phyloP scores from a whole-genome alignment of 1,140 invertebrate species.

The Doryteuthis pealeii region DNA sequence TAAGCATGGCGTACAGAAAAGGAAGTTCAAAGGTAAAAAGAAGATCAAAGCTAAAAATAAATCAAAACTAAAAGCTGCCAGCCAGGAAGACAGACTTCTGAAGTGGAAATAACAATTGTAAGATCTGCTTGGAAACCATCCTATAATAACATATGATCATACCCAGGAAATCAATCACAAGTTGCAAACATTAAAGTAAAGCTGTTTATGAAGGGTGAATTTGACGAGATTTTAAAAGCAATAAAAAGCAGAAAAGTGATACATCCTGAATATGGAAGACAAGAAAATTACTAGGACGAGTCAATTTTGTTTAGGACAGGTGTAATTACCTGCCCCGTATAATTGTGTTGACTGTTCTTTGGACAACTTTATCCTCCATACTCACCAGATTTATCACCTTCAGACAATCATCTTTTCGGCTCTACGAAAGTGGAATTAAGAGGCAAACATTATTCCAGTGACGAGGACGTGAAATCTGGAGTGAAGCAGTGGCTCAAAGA shows the following conservation, averaged over 20 bases:
- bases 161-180: background rate
- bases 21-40: too few relatives aligned
- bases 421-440: too few relatives aligned
- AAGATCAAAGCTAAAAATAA: too few relatives aligned
- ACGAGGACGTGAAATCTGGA: too few relatives aligned
- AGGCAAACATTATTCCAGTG: too few relatives aligned
- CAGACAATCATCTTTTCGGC: too few relatives aligned
- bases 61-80: background rate
- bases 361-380: too few relatives aligned
- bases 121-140: background rate
- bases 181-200: background rate
- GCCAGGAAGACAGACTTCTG: background rate
- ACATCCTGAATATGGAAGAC: background rate
- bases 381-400: too few relatives aligned
- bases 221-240: background rate
- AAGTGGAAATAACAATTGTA: background rate
- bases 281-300: background rate
- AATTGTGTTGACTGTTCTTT: too few relatives aligned
- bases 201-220: background rate
- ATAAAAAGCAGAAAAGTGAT: background rate
- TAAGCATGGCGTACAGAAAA: too few relatives aligned
- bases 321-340: too few relatives aligned
- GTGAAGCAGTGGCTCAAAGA: too few relatives aligned
- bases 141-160: background rate
- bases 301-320: background rate